Percentiles rank a stretch among this genome's conserved stretches.
Evolutionary conservation across 1,140 invertebrate species (phyloP).

Genomic region (Lepidurus couesii): DNA sequence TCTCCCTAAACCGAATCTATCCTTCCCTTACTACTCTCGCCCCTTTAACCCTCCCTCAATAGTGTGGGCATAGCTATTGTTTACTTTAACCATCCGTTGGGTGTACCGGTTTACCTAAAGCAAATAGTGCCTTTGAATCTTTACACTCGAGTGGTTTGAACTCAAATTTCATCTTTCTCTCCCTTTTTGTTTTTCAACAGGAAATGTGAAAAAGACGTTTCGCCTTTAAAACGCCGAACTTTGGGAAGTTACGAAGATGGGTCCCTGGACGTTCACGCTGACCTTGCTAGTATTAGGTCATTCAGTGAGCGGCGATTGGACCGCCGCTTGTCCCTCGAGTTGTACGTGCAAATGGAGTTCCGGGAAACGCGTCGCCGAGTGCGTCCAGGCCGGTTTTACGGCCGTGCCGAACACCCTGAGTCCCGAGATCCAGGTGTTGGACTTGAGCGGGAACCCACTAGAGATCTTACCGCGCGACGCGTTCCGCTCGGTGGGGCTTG

Average conservation of each 20-base stretch:
- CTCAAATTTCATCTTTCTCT: background rate
- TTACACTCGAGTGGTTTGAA: background rate
- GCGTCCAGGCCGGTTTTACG: conserved; percentile 66
- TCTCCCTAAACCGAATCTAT: background rate
- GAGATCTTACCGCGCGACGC: conserved; percentile 67
- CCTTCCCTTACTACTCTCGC: background rate
- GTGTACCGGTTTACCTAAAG: background rate
- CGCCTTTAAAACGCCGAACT: background rate
- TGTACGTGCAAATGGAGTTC: conserved; percentile 84
- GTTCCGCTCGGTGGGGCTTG: conserved; percentile 67
- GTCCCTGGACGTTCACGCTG: background rate
- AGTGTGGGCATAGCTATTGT: background rate
- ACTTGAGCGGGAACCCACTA: conserved; percentile 72
- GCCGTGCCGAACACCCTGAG: conserved; percentile 66
- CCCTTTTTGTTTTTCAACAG: background rate
- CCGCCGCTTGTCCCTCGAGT: conserved; percentile 64
- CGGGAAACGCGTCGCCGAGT: conserved; percentile 78
- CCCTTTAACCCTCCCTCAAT: background rate
- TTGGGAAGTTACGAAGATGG: background rate
- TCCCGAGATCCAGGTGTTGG: conserved; percentile 76
- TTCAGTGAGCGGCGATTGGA: conserved; percentile 56
- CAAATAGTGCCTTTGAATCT: background rate
- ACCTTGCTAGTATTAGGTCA: conserved; percentile 3
- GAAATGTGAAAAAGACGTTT: conserved; percentile 11
- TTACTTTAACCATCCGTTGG: background rate